Evolutionary conservation across 1,140 invertebrate genomes (phyloP).

Genomic region (Drosophila busckii): DNA sequence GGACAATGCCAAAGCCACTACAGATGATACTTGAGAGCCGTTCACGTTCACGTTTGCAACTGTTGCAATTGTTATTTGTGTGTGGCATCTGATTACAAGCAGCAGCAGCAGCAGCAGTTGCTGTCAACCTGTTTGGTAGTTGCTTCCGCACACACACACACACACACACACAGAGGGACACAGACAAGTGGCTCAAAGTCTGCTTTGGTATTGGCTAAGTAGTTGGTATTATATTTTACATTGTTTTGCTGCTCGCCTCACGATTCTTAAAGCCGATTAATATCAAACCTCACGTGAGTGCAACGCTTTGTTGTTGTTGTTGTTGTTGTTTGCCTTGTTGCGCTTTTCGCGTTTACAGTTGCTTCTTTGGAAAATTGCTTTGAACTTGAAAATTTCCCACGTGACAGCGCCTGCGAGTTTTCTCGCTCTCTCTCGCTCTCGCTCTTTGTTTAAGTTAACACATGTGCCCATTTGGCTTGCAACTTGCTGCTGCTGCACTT

Average conservation of each 20-base stretch:
- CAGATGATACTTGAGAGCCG: no score
- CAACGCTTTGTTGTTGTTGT: conserved; percentile 54
- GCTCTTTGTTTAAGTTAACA: conserved; percentile 36
- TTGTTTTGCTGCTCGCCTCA: conserved; percentile 31
- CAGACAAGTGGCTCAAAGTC: conserved; percentile 9
- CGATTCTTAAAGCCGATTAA: conserved; percentile 72
- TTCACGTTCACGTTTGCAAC: no score
- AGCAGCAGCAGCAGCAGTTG: conserved; percentile 2
- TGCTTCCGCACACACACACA: conserved; percentile 26
- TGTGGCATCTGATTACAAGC: conserved; percentile 20
- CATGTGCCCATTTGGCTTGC: conserved; percentile 44
- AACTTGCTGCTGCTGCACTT: conserved; percentile 30
- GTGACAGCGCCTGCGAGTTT: conserved; percentile 49
- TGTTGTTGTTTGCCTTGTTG: conserved; percentile 11
- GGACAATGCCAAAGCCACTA: no score
- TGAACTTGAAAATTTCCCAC: conserved; percentile 76
- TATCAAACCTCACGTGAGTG: conserved; percentile 71
- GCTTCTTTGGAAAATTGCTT: conserved; percentile 65
- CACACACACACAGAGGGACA: no score
- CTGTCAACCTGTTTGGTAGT: conserved; percentile 40
- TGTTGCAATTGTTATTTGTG: conserved; percentile 21
- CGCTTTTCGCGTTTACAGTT: conserved; percentile 52
- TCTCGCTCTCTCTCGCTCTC: neutral
- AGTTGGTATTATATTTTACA: conserved; percentile 28
- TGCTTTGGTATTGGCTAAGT: conserved; percentile 19